Evolutionary conservation across 2,113 vertebrate species (phyloP).

Genomic region (Pygathrix nemaeus): DNA sequence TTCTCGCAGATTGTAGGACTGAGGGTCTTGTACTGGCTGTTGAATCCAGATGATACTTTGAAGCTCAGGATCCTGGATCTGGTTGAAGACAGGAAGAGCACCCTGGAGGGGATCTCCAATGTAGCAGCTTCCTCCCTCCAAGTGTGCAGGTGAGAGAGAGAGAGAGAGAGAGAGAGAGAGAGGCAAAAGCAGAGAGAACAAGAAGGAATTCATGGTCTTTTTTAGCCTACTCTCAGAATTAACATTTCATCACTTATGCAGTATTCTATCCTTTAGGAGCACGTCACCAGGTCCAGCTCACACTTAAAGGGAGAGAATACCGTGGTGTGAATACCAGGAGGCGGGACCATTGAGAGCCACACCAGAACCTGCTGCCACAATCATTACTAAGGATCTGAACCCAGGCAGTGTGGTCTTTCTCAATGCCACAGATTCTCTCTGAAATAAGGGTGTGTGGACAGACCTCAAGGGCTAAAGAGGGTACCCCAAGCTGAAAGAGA

Average conservation of each 20-base stretch:
- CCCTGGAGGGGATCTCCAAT: not conserved
- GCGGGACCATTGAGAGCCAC: not conserved
- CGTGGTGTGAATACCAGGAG: not conserved
- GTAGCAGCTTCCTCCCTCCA: rapidly evolving
- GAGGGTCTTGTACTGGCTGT: not conserved
- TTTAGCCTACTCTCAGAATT: not conserved
- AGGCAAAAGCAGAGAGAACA: too few relatives aligned
- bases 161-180: too few relatives aligned
- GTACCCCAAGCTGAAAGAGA: not conserved
- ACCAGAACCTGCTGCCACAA: not conserved
- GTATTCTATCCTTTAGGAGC: too few relatives aligned
- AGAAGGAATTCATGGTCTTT: not conserved
- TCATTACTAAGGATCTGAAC: not conserved
- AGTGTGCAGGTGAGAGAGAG: not conserved
- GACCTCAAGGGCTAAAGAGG: not conserved
- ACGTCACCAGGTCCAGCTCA: not conserved
- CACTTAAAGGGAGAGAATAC: too few relatives aligned
- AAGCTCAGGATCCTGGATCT: not conserved
- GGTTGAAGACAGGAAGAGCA: not conserved
- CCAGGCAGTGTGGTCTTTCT: not conserved
- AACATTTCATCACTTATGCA: too few relatives aligned
- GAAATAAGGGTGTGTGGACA: not conserved
- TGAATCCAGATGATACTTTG: not conserved
- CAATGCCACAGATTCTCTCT: not conserved
- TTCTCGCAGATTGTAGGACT: rapidly evolving